Conservation (phyloP, 2,797 vertebrate genomes). For the Acanthiza pusilla region DNA sequence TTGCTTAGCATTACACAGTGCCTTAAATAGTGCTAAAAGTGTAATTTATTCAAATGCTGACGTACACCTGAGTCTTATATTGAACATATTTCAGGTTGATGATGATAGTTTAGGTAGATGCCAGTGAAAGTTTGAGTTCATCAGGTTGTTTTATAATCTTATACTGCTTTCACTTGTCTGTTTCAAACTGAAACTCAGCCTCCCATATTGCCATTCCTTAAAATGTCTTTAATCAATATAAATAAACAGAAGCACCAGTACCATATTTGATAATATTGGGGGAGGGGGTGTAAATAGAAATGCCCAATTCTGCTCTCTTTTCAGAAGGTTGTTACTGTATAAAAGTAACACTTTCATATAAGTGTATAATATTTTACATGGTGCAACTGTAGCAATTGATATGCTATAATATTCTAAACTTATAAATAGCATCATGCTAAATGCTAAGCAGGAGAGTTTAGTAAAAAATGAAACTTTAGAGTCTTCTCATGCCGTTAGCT, state of each 20-base stretch:
- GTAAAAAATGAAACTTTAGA: background rate
- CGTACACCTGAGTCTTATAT: rapidly evolving
- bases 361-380: background rate
- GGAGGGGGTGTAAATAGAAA: background rate
- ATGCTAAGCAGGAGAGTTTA: background rate
- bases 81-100: background rate
- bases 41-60: background rate
- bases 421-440: background rate
- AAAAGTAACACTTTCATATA: background rate
- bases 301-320: background rate
- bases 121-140: background rate
- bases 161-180: background rate
- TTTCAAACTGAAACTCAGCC: background rate
- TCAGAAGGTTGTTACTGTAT: background rate
- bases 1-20: background rate
- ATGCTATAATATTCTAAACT: background rate
- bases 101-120: background rate
- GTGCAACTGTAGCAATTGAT: background rate
- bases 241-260: background rate
- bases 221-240: background rate
- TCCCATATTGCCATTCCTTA: background rate
- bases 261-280: background rate
- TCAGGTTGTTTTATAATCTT: background rate
- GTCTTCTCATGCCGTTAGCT: background rate
- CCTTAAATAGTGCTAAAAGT: background rate